Evolutionary conservation across 2,888 invertebrate genomes (phyloP), one percentile per base, ranked within the genome.

Genomic region (Brachyptera putata): DNA sequence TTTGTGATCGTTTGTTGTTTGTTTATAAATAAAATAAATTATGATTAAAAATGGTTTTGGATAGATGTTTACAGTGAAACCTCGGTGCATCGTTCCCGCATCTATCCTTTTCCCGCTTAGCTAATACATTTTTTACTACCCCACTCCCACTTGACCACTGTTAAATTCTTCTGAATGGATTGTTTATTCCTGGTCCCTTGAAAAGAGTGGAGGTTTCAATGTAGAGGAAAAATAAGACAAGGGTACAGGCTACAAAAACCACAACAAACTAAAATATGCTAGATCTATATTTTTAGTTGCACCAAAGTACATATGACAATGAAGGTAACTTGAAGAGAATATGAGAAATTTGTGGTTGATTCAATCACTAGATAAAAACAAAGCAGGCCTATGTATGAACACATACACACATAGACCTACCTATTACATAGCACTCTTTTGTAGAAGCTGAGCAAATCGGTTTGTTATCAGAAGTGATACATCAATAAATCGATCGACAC

Each of bases 401-500:
- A n/a, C 3, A 5, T 13, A 5, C n/a, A n/a, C n/a, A n/a, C 3
- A 5, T 13, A 5, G 41, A 3, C 2, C 9, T 14, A 21, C 16
- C 9, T 56, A 34, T 24, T 48, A 53, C 26, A 56, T 57, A 65
- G 84, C 81, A 68, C 81, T 82, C 73, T 91, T 91, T 71, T 93
- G 91, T 41, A 94, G 74, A 71, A 91, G 78, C 70, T 92, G 91
- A 13, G 91, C 88, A 75, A 95, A 95, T 74, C 95, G 81, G 71
- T 89, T 90, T 1, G 95, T 91, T 56, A 96, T 88, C 50, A 91
- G 78, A 57, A 95, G 75, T 0, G 95, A 93, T 2, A 93, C 91
- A 75, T 96, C 95, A 65, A 96, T 92, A 72, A 96, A 96, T 69
- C 96, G 81, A 70, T 95, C 92, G 0, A 95, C 95, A 75, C 96